Evolutionary conservation across 2,888 invertebrate species (phyloP).

Genomic region (Cephus runcator): DNA sequence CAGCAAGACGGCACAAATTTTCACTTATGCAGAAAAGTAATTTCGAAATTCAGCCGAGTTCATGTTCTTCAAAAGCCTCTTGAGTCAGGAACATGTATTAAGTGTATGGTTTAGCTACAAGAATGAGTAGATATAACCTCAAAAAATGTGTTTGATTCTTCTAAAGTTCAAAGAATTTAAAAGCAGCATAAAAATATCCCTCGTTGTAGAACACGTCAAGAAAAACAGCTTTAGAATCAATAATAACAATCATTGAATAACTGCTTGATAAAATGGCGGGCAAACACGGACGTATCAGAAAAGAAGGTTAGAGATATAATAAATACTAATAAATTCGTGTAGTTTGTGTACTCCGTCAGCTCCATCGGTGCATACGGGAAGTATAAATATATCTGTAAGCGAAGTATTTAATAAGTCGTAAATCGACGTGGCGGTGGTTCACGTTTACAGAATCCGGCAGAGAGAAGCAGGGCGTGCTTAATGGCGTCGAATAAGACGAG

Average conservation of each 20-base stretch:
- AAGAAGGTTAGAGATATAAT: neutral
- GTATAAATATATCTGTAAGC: neutral
- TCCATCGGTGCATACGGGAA: neutral
- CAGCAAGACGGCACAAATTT: neutral
- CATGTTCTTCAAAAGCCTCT: neutral
- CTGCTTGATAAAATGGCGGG: neutral
- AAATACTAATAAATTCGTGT: neutral
- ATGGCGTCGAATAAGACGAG: constrained; percentile 49
- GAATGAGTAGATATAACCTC: neutral
- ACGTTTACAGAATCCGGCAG: neutral
- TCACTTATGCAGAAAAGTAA: neutral
- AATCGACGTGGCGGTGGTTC: neutral
- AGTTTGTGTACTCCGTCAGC: neutral
- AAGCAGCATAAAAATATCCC: neutral
- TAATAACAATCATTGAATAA: neutral
- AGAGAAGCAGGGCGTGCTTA: constrained; percentile 1
- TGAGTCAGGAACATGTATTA: neutral
- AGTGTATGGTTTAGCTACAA: neutral
- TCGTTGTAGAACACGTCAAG: neutral
- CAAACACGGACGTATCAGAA: neutral
- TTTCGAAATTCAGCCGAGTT: neutral
- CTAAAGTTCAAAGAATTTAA: neutral
- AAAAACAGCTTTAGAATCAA: neutral
- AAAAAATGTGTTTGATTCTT: neutral
- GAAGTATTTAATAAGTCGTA: neutral